phyloP scores from a whole-genome alignment of 2,113 vertebrate genomes.

The Hyaena hyaena region DNA sequence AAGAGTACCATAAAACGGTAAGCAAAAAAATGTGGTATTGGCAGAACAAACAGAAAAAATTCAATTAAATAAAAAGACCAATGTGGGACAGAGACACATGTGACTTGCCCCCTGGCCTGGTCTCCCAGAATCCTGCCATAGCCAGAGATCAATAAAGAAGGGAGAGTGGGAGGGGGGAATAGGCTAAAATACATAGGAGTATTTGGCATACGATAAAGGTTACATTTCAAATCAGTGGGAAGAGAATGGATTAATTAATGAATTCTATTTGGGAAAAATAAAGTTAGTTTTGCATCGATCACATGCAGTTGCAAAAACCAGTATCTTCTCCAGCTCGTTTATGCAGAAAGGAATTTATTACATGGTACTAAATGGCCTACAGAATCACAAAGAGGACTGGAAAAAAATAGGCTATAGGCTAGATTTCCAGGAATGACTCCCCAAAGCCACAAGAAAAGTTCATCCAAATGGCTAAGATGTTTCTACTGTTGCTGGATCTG shows the following conservation, averaged over 20 bases:
- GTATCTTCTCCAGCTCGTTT: background rate
- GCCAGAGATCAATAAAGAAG: background rate
- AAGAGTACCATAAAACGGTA: constrained; percentile 7
- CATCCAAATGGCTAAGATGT: background rate
- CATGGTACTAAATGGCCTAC: background rate
- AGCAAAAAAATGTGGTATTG: background rate
- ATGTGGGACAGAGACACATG: background rate
- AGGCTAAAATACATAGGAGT: background rate
- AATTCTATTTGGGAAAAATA: constrained; percentile 26
- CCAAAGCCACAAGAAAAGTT: background rate
- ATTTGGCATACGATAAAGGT: background rate
- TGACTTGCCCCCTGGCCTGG: background rate
- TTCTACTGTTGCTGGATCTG: background rate
- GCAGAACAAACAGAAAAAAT: constrained; percentile 1
- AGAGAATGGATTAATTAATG: background rate
- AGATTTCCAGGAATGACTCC: background rate
- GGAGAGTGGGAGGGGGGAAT: too few species aligned
- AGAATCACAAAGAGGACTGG: background rate
- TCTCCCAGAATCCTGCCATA: background rate
- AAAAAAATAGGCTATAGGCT: background rate
- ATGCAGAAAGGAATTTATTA: constrained; percentile 8
- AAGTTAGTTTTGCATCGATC: background rate
- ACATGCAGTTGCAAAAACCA: background rate
- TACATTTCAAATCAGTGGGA: constrained; percentile 22
- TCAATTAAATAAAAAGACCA: background rate